Evolutionary conservation across 2,113 vertebrate species (phyloP), one percentile per base, ranked within the genome.

Genomic region (Amblyopsis rosae): DNA sequence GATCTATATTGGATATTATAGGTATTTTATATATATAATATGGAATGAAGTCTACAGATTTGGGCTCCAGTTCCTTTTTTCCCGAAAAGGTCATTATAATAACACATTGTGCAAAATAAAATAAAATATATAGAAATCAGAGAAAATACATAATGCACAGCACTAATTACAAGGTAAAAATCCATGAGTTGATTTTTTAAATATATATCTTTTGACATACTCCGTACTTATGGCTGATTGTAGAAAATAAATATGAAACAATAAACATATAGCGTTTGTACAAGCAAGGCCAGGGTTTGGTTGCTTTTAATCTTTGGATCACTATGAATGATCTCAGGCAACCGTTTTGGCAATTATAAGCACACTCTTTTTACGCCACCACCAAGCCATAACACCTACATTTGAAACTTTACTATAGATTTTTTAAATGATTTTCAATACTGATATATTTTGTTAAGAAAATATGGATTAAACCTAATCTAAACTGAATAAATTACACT

Each of bases 151-250:
- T 78, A 83, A 54, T 11, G 77, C 77, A 76, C 73, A 10, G 66
- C 57, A 75, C 61, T 86, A 86, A 84, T 76, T 84, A 88, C 86
- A 86, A 81, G 71, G 17, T 15, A 72, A 13, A 58, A 51, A 76
- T 86, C 76, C 82, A 82, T 85, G 62, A 82, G 81, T 62, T 81
- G 48, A 62, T 63, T 54, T 48, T 69, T 69, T n/a, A 19, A 32
- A 64, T 60, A 62, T 66, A 70, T 45, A 50, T 77, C n/a, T 83
- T 77, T 93, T 93, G 92, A 93, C 91, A 93, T 93, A 91, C 90
- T 92, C 75, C 83, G 92, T 93, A 93, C 90, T 88, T 86, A 83
- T 70, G 90, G 92, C 92, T 93, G 88, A 89, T 79, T 79, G 84
- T 89, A 89, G 64, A 90, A 92, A 89, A 85, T 65, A 65, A 53